phyloP scores from a whole-genome alignment of 1,140 invertebrate species.

The Wiebesia pumilae region DNA sequence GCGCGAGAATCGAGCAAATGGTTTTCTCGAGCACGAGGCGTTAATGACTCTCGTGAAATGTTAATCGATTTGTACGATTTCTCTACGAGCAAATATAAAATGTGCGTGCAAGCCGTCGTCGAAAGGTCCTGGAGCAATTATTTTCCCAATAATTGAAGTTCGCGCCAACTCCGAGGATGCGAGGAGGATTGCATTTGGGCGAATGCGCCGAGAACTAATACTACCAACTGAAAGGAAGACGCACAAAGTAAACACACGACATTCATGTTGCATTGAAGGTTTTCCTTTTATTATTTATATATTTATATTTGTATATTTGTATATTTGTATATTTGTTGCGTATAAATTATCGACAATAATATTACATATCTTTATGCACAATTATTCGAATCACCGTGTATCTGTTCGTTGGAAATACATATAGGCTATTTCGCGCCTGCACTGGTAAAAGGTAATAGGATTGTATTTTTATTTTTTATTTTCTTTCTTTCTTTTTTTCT shows the following conservation, averaged over 20 bases:
- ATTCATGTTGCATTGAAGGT: constrained; percentile 42
- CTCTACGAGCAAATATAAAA: background rate
- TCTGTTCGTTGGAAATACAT: constrained; percentile 41
- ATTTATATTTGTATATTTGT: constrained; percentile 56
- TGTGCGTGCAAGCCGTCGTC: too few species aligned
- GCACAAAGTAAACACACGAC: constrained; percentile 16
- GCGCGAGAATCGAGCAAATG: constrained; percentile 27
- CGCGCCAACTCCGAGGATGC: too few species aligned
- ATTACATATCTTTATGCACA: constrained; percentile 62
- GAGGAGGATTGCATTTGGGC: background rate
- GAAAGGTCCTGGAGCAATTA: too few species aligned
- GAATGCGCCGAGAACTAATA: background rate
- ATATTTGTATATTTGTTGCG: constrained; percentile 56
- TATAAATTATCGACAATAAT: constrained; percentile 65
- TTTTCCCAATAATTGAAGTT: constrained; percentile 35
- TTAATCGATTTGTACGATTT: constrained; percentile 49
- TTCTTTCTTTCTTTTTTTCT: constrained; percentile 41
- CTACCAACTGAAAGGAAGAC: constrained; percentile 1
- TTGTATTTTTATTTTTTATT: constrained; percentile 38
- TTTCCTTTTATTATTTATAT: constrained; percentile 51
- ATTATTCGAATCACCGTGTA: constrained; percentile 59
- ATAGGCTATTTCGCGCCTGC: constrained; percentile 44
- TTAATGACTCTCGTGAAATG: constrained; percentile 47
- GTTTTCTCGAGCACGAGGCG: constrained; percentile 25
- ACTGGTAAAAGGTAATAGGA: constrained; percentile 52